Evolutionary conservation across 2,888 invertebrate genomes (phyloP), one percentile per base, ranked within the genome.

Genomic region (Uloborus plumipes): DNA sequence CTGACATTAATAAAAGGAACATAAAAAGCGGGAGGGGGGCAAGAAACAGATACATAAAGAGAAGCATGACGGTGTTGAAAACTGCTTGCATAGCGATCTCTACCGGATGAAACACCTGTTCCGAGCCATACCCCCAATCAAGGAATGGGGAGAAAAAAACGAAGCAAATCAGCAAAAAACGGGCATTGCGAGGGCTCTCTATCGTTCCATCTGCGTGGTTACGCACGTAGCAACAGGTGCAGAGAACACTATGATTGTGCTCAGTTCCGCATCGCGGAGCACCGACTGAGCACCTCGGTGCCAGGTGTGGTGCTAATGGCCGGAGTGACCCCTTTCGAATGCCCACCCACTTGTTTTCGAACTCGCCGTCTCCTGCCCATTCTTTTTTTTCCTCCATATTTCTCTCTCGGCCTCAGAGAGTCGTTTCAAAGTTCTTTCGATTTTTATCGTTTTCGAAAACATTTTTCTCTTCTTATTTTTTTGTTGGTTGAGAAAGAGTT

Each of bases 301-400:
- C 80, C 80, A 81, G 80, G 80, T 81, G 80, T 70, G 58, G 79
- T 26, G 71, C 61, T 80, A 80, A 80, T 80, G 79, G 79, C 79
- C 79, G 79, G 15, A 26, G 49, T 80, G 79, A 80, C 79, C 79
- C 79, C 79, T 73, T 80, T 80, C 13, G 62, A 15, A 50, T 14
- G 9, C 31, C 64, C 62, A 59, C 72, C 72, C 65, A 59, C 59
- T 71, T 55, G 71, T 49, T 53, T 22, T 16, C 15, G 16, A 16
- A 31, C 39, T n/a, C n/a, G 31, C 64, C 18, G 16, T 47, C 31
- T 2, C 39, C 18, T 4, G 47, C n/a, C 39, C 39, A 26, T 26
- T 26, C 49, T 64, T 64, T 59, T 64, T 64, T 64, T 59, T 64
- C 26, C 50, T 50, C 16, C 20, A 65, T 20, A 16, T 50, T 11